These are phyloP conservation scores for Synodontis membranacea DNA, from an alignment of 2,113 vertebrate species.

Conservation along the genomic window DNA sequence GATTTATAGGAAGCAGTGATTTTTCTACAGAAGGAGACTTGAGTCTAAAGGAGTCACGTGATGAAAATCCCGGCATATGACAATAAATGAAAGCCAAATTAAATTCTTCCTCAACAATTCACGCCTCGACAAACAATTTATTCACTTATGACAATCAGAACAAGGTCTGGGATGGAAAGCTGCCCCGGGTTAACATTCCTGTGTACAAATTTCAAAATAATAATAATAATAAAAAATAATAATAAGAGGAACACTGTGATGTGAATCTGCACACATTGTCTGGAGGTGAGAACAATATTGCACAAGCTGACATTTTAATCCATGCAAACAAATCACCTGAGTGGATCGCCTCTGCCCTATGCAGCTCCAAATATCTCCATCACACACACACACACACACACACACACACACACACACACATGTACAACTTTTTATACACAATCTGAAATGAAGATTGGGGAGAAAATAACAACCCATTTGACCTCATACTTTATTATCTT, in stretches of 20 bases:
- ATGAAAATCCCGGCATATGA: not conserved
- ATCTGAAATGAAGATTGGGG: slow-evolving; percentile 34
- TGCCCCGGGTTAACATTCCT: not conserved
- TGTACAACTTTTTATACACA: not conserved
- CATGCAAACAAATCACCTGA: slow-evolving; percentile 64
- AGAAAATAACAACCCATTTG: slow-evolving; percentile 37
- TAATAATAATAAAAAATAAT: slow-evolving; percentile 43
- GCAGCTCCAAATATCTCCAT: slow-evolving; percentile 21
- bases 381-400: slow-evolving; percentile 23
- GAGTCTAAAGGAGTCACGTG: not conserved
- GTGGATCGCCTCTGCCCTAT: slow-evolving; percentile 13
- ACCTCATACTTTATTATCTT: slow-evolving; percentile 62
- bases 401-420: slow-evolving; percentile 24
- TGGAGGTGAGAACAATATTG: slow-evolving; percentile 57
- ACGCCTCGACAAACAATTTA: not conserved
- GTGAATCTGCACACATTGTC: slow-evolving; percentile 50
- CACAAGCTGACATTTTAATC: slow-evolving; percentile 63
- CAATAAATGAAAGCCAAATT: not conserved
- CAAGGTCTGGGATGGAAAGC: not conserved
- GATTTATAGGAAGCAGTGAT: too few relatives aligned
- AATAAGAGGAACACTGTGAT: slow-evolving; percentile 4
- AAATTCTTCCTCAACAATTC: not conserved
- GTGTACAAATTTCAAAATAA: not conserved
- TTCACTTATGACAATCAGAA: not conserved
- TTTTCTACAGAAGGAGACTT: too few relatives aligned